These are phyloP conservation scores for Petrosia ficiformis DNA, from an alignment of 37 sponge, comb jelly and placozoan species.

Conservation along the genomic window DNA sequence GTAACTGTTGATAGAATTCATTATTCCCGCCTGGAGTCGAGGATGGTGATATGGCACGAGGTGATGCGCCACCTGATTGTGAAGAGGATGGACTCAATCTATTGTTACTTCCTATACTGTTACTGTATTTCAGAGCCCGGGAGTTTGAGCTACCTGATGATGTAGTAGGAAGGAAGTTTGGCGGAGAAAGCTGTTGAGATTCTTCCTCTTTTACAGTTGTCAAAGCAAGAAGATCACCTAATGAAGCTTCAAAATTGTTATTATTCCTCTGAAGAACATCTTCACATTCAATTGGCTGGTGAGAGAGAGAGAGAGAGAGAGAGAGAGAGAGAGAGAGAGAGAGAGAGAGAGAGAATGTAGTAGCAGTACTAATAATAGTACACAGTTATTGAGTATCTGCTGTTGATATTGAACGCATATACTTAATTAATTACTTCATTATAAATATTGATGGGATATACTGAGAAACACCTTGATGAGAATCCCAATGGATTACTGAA, in stretches of 20 bases:
- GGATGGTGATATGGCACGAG: neutral
- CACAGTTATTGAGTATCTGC: neutral
- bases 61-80: neutral
- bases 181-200: neutral
- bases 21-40: no score
- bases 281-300: neutral
- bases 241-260: conserved; percentile 43
- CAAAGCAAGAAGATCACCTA: conserved; percentile 42
- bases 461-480: no score
- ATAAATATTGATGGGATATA: no score
- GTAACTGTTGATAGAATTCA: no score
- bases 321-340: neutral
- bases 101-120: no score
- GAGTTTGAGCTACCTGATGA: no score
- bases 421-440: no score
- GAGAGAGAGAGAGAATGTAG: conserved; percentile 13
- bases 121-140: no score
- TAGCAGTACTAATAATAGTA: neutral
- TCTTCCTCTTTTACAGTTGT: conserved; percentile 11
- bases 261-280: conserved; percentile 26
- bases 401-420: no score
- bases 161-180: neutral
- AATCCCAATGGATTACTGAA: no score
- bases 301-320: neutral
- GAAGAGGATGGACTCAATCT: neutral